Evolutionary conservation across 2,797 vertebrate genomes (phyloP).

Genomic region (Craterocephalus amniculus): DNA sequence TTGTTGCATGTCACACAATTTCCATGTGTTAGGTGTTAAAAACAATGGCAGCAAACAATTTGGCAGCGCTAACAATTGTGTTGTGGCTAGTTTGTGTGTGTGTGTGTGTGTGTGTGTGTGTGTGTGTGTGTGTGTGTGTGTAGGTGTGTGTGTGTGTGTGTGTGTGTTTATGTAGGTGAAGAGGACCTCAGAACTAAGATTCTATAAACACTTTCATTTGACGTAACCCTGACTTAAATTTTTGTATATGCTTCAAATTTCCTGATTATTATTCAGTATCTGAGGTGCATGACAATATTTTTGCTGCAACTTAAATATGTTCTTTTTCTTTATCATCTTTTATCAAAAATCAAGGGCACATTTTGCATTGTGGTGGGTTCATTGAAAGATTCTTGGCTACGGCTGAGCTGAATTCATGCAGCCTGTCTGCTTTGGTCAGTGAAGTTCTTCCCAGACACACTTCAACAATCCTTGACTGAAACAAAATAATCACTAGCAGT

Average conservation of each 20-base stretch:
- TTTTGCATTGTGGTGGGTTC: slow-evolving; percentile 56
- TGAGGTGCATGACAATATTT: background rate
- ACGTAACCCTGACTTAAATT: background rate
- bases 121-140: too few relatives aligned
- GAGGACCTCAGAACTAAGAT: slow-evolving; percentile 19
- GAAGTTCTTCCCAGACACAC: slow-evolving; percentile 65
- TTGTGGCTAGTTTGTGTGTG: background rate
- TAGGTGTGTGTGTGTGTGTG: too few relatives aligned
- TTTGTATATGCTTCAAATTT: background rate
- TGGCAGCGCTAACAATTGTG: slow-evolving; percentile 6
- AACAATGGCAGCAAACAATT: slow-evolving; percentile 18
- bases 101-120: too few relatives aligned
- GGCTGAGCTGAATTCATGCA: slow-evolving; percentile 39
- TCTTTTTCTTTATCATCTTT: slow-evolving; percentile 32
- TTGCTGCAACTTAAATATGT: slow-evolving; percentile 17
- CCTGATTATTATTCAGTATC: background rate
- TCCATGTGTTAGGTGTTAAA: slow-evolving; percentile 23
- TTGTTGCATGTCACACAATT: slow-evolving; percentile 36
- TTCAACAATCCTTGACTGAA: slow-evolving; percentile 61
- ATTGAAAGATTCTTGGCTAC: slow-evolving; percentile 55
- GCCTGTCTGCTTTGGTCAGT: slow-evolving; percentile 63
- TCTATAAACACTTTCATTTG: slow-evolving; percentile 7
- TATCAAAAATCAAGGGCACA: slow-evolving; percentile 53
- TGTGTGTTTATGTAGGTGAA: too few relatives aligned
- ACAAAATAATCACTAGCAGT: slow-evolving; percentile 66